phyloP scores from a whole-genome alignment of 2,113 vertebrate species.

The Cichladusa arquata region DNA sequence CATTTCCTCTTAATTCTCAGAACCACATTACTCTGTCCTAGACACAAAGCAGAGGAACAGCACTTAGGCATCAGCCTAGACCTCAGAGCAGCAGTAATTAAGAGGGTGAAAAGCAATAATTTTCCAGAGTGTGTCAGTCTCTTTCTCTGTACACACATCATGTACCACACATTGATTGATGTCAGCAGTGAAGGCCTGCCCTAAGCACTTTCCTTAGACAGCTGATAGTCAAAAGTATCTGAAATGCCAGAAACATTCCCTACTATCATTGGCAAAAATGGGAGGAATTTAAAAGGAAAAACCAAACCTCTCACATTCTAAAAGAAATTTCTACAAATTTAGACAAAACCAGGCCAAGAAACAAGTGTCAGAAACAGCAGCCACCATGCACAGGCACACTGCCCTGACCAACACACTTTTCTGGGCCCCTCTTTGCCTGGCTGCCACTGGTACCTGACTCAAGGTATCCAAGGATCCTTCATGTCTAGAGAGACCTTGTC shows the following conservation, averaged over 20 bases:
- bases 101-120: neutral
- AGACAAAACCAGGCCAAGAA: neutral
- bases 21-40: neutral
- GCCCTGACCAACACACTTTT: neutral
- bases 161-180: neutral
- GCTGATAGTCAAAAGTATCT: neutral
- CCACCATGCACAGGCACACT: fast-evolving
- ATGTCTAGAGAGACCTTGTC: neutral
- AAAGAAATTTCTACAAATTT: neutral
- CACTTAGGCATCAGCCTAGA: conserved; percentile 7
- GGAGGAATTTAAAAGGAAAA: neutral
- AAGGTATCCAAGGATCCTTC: neutral
- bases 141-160: neutral
- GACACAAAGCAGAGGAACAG: neutral
- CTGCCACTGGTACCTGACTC: fast-evolving
- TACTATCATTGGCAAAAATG: neutral
- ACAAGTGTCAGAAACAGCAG: neutral
- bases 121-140: neutral
- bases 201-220: neutral
- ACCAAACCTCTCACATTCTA: neutral
- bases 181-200: neutral
- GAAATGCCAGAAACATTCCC: neutral
- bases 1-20: neutral
- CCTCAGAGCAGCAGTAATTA: conserved; percentile 28
- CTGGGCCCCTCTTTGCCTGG: neutral